Evolutionary conservation across 1,140 invertebrate genomes (phyloP).

Genomic region (Dinoponera quadriceps): DNA sequence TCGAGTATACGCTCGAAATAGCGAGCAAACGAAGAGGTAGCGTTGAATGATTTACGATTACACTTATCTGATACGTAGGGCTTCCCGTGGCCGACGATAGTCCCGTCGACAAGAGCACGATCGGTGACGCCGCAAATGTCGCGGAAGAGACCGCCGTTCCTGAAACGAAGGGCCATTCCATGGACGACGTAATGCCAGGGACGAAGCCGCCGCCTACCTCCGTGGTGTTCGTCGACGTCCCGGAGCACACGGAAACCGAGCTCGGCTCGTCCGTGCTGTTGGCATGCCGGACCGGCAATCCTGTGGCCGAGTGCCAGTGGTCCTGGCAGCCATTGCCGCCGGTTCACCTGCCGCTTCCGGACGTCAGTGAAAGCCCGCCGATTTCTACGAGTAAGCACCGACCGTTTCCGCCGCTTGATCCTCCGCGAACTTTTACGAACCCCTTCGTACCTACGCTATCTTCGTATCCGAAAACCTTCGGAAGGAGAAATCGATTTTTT

Average conservation of each 20-base stretch:
- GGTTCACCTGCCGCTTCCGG: conserved; percentile 80
- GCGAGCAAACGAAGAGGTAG: neutral
- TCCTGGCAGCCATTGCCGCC: conserved; percentile 83
- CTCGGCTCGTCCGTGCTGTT: conserved; percentile 81
- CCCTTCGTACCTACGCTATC: no score
- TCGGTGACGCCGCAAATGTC: conserved; percentile 44
- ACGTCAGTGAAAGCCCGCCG: conserved; percentile 75
- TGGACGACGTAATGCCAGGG: conserved; percentile 78
- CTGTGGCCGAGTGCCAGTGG: conserved; percentile 83
- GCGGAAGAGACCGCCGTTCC: conserved; percentile 57
- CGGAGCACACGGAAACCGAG: conserved; percentile 79
- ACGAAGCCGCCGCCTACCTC: conserved; percentile 65
- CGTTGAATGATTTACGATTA: neutral
- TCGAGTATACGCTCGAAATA: no score
- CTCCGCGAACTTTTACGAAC: neutral
- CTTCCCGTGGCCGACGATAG: conserved; percentile 70
- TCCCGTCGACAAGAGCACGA: conserved; percentile 51
- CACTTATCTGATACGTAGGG: conserved; percentile 58
- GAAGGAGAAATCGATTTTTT: no score
- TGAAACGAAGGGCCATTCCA: conserved; percentile 74
- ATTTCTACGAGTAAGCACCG: conserved; percentile 62
- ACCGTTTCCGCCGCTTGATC: conserved; percentile 47
- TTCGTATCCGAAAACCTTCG: no score
- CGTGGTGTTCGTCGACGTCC: conserved; percentile 79
- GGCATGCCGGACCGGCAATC: conserved; percentile 79